Evolutionary conservation across 1,140 invertebrate species (phyloP), one percentile per base, ranked within the genome.

Genomic region (Brachionus rotundiformis): DNA sequence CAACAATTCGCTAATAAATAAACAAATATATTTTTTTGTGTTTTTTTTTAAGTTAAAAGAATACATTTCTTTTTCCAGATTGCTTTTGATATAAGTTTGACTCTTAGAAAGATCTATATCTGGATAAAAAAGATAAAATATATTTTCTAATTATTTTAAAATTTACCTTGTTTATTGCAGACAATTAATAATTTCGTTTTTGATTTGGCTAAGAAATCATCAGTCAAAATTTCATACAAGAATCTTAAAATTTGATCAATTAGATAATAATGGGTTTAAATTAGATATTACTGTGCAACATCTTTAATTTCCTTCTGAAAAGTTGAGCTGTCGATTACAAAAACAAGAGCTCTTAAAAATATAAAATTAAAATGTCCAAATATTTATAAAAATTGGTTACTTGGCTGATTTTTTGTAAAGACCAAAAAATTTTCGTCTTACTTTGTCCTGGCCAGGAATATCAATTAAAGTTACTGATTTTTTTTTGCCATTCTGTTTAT

Each of bases 21-120:
- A 7, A 11, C 23, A 8, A 39, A 27, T 39, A 7, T 7, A 39
- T 7, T 33, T 39, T 39, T 33, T 29, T 27, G 31, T 6, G 31
- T n/a, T n/a, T n/a, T 41, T 27, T n/a, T 41, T 33, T 25, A 44
- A 44, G 16, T 33, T 6, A 23, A 49, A 47, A 29, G 33, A n/a
- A 13, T 44, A 77, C 47, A 79, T 79, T 79, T 79, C 76, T 63
- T 79, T 79, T 79, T 79, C 76, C 47, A 79, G 54, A 31, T 33
- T 36, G 3, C 39, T 33, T 79, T 79, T 79, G 13, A 79, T 79
- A 25, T 16, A 79, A n/a, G n/a, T n/a, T 29, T 54, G 29, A 41
- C 76, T 25, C 16, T 79, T 79, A 11, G 76, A 54, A 6, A 79
- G 31, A 19, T 79, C 76, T 11, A 59, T 79, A 23, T 79, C 76